phyloP scores from a whole-genome alignment of 2,113 vertebrate species.

The chimpanzee (Pan troglodytes) region DNA sequence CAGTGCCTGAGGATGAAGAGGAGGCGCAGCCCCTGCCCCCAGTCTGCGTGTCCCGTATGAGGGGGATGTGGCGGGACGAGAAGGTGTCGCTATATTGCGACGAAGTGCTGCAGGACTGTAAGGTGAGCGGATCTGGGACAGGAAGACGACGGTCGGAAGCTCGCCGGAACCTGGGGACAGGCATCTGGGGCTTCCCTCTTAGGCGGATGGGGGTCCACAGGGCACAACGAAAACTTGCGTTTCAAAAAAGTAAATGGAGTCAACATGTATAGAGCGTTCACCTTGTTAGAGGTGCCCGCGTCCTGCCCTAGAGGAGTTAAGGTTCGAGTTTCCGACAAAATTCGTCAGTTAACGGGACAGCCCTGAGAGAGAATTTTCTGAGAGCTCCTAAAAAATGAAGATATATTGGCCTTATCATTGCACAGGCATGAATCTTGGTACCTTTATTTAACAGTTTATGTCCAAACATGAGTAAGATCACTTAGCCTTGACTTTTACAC shows the following conservation, averaged over 20 bases:
- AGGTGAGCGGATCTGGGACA: conserved; percentile 67
- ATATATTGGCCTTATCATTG: background rate
- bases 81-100: conserved; percentile 81
- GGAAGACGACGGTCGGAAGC: fast-evolving
- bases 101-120: conserved; percentile 75
- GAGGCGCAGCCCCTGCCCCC: conserved; percentile 68
- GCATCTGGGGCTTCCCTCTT: background rate
- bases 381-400: background rate
- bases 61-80: conserved; percentile 64
- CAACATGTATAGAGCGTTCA: background rate
- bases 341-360: background rate
- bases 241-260: background rate
- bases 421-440: background rate
- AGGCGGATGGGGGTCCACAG: fast-evolving
- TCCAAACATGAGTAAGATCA: background rate
- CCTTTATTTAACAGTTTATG: background rate
- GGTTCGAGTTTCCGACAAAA: background rate
- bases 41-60: conserved; percentile 49
- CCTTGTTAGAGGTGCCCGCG: background rate
- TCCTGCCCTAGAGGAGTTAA: background rate
- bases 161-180: background rate
- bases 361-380: background rate
- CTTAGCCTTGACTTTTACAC: background rate
- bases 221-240: background rate
- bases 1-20: background rate